Conservation (phyloP, 2,113 vertebrate genomes). For the Apistogramma diplotaenia region DNA sequence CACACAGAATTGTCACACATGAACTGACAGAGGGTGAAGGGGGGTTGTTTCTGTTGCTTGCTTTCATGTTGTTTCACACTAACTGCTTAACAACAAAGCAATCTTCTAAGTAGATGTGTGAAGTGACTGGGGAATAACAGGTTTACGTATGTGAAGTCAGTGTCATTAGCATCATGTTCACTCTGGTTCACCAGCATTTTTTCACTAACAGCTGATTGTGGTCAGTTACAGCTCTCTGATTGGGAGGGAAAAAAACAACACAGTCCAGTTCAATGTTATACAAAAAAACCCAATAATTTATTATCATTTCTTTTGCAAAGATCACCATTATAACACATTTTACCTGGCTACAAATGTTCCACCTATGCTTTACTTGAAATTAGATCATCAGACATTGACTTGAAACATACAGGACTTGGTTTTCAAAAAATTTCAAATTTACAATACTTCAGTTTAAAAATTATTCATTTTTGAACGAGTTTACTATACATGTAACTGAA, state of each 20-base stretch:
- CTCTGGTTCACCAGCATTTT: not conserved
- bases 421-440: constrained; percentile 81
- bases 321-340: constrained; percentile 90
- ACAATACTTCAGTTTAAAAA: constrained; percentile 80
- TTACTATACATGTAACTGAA: constrained; percentile 58
- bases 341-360: constrained; percentile 86
- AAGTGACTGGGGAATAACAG: not conserved
- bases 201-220: not conserved
- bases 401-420: constrained; percentile 82
- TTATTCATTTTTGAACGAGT: constrained; percentile 66
- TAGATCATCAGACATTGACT: constrained; percentile 86
- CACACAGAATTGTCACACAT: not conserved
- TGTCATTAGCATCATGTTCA: not conserved
- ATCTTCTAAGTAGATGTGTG: not conserved
- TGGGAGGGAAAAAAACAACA: not conserved
- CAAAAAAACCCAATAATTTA: constrained; percentile 88
- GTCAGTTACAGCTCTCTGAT: not conserved
- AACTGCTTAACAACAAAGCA: not conserved
- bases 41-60: not conserved
- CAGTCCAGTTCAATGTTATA: constrained; percentile 35
- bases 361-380: constrained; percentile 86
- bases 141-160: too few species aligned
- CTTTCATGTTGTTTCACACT: constrained; percentile 8
- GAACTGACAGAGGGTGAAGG: too few species aligned
- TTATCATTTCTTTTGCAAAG: constrained; percentile 81